Base-by-base conservation (phyloP, 2,888 invertebrate species). In the Drosophila testacea region DNA sequence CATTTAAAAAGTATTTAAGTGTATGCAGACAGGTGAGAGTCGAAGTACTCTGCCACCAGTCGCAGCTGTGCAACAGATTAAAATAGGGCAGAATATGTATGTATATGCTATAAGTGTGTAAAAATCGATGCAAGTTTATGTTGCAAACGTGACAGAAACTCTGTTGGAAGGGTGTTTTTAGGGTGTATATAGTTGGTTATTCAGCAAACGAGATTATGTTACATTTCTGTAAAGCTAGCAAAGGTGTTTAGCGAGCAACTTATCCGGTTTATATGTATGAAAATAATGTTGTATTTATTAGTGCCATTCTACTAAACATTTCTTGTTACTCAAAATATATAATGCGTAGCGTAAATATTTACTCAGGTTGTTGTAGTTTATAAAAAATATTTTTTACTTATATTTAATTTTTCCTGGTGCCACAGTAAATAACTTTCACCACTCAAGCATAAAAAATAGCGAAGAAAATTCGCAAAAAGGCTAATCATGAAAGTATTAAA, bases 141-240 rank as follows among this genome's bases (percentile, higher is more conserved):
- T 41, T 13, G 32, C 16, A 68, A 42, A 38, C 55, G 39, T 56
- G 39, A 36, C 30, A 11, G 44, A 38, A 27, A 28, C 48, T 44
- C 41, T 63, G 76, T 79, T 42, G 41, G 22, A 22, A 60, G 50
- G 22, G 30, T 38, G 47, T 44, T 51, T 32, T 38, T 13, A 60
- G 50, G 22, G 30, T 38, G 47, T 44, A 48, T 32, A 41, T 60
- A n/a, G 51, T 30, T 44, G 56, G 39, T 63, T 54, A 27, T n/a
- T 28, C 56, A 39, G 55, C 62, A 67, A 50, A 61, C 39, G 50
- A 62, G 64, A 77, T 80, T 80, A 68, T 39, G 62, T 77, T 74
- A 80, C 81, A 81, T 80, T 59, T 22, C 22, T 22, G 22, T 2
- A 22, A 22, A 22, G 22, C 22, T 22, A 22, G 22, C 22, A 22